Evolutionary conservation across 1,140 invertebrate genomes (phyloP).

Genomic region (Lepidurus packardi): DNA sequence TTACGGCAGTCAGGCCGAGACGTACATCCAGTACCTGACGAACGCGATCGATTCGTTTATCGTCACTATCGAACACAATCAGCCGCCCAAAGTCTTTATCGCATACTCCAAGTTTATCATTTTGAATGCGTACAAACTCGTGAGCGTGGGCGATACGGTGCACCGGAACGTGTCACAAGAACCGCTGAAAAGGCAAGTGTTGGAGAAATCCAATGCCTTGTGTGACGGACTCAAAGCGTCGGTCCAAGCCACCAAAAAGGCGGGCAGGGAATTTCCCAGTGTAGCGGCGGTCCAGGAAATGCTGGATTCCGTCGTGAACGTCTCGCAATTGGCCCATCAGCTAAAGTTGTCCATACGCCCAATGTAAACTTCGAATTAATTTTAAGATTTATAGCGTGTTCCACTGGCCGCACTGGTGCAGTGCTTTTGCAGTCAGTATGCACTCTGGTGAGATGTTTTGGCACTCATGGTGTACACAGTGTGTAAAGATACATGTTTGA

Average conservation of each 20-base stretch:
- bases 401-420: too few species aligned
- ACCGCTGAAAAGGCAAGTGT: slow-evolving; percentile 63
- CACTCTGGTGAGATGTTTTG: too few species aligned
- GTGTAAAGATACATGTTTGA: too few species aligned
- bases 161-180: slow-evolving; percentile 60
- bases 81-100: slow-evolving; percentile 86
- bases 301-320: slow-evolving; percentile 80
- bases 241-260: slow-evolving; percentile 80
- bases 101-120: slow-evolving; percentile 91
- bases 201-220: slow-evolving; percentile 72
- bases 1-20: slow-evolving; percentile 75
- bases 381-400: too few species aligned
- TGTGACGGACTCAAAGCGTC: slow-evolving; percentile 76
- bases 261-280: slow-evolving; percentile 82
- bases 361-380: background rate
- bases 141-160: slow-evolving; percentile 88
- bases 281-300: slow-evolving; percentile 85
- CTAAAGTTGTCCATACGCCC: slow-evolving; percentile 58
- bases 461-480: too few species aligned
- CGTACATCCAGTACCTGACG: slow-evolving; percentile 73
- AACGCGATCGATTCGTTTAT: slow-evolving; percentile 88
- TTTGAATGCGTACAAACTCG: slow-evolving; percentile 82
- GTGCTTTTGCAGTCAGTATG: too few species aligned
- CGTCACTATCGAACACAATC: slow-evolving; percentile 81
- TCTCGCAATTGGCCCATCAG: slow-evolving; percentile 68